phyloP scores from a whole-genome alignment of 1,140 invertebrate genomes.

The Phthorimaea operculella region DNA sequence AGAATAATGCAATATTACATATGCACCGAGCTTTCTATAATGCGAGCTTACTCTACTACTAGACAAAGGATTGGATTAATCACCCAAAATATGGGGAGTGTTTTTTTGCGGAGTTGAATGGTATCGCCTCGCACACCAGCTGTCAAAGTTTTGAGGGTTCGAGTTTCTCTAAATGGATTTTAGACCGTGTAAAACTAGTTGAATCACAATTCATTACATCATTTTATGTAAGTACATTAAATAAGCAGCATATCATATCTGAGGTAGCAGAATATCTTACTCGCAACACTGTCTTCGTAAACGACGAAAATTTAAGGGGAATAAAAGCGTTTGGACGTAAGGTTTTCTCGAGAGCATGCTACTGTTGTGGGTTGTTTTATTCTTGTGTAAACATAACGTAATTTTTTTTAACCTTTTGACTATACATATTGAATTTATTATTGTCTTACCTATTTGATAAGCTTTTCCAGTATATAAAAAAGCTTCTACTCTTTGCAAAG shows the following conservation, averaged over 20 bases:
- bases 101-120: conserved; percentile 30
- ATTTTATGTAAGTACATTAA: not conserved
- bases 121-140: conserved; percentile 2
- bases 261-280: too few species aligned
- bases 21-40: conserved; percentile 41
- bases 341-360: too few species aligned
- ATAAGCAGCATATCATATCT: too few species aligned
- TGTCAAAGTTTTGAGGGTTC: not conserved
- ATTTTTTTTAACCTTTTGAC: too few species aligned
- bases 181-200: not conserved
- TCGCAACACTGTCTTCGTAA: too few species aligned
- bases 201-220: not conserved
- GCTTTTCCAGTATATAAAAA: too few species aligned
- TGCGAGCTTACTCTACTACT: conserved; percentile 27
- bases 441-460: not conserved
- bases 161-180: not conserved
- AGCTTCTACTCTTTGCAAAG: not conserved
- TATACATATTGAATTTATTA: too few species aligned
- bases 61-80: conserved; percentile 59
- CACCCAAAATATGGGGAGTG: conserved; percentile 48
- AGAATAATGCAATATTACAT: conserved; percentile 26
- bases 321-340: too few species aligned
- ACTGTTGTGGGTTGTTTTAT: too few species aligned
- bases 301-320: too few species aligned
- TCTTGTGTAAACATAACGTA: too few species aligned